These are phyloP conservation scores for Eospalax fontanierii DNA, from an alignment of 2,797 vertebrate genomes.

Conservation along the genomic window DNA sequence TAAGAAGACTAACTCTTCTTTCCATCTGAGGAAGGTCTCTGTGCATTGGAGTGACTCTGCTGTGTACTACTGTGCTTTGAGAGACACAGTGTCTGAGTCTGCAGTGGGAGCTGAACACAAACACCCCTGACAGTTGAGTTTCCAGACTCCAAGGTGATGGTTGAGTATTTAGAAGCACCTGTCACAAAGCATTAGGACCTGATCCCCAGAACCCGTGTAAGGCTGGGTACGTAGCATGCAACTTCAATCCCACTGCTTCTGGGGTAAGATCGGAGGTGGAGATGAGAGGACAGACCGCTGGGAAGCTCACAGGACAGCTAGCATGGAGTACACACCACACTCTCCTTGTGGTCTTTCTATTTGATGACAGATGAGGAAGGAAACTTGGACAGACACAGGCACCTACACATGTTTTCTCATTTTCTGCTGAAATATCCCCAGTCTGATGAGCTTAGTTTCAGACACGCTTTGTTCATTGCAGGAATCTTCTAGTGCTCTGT, in stretches of 20 bases:
- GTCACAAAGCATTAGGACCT: too few species aligned
- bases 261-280: too few species aligned
- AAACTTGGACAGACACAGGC: too few species aligned
- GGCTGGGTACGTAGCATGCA: too few species aligned
- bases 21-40: constrained; percentile 32
- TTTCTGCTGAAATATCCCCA: neutral
- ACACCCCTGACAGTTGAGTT: neutral
- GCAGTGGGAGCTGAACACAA: constrained; percentile 2
- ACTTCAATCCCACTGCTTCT: too few species aligned
- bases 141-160: neutral
- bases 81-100: neutral
- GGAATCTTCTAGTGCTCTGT: neutral
- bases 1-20: constrained; percentile 2
- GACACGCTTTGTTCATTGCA: neutral
- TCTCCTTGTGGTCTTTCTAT: neutral
- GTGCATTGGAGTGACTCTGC: neutral
- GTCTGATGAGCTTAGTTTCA: neutral
- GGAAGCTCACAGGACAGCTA: too few species aligned
- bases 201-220: too few species aligned
- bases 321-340: too few species aligned
- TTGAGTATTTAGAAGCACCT: too few species aligned
- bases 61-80: constrained; percentile 39
- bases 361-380: neutral
- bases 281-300: too few species aligned
- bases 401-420: neutral